Percentiles rank a stretch among this genome's conserved stretches.
Conservation (phyloP, 2,888 invertebrate genomes). For the Chaitophorus viminalis region DNA sequence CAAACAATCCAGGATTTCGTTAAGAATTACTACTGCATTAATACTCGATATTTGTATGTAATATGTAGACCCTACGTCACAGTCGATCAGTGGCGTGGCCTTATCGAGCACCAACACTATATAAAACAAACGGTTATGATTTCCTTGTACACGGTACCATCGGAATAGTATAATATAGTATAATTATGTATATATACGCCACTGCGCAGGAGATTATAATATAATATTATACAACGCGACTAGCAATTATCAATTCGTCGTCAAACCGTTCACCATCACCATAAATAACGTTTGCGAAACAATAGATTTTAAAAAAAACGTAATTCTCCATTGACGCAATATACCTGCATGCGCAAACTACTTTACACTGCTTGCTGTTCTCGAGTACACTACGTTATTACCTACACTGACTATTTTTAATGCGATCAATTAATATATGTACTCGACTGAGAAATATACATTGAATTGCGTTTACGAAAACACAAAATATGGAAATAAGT, state of each 20-base stretch:
- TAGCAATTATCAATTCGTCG: constrained; percentile 23
- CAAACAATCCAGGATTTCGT: no score
- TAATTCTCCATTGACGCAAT: not conserved
- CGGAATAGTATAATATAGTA: not conserved
- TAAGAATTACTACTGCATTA: no score
- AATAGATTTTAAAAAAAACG: constrained; percentile 1
- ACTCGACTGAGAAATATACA: not conserved
- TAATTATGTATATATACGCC: no score
- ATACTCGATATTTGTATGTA: no score
- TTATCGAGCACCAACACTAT: not conserved
- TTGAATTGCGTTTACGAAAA: not conserved
- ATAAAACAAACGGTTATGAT: not conserved
- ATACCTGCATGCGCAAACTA: not conserved
- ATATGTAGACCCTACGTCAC: no score
- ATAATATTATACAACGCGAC: not conserved
- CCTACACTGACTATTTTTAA: constrained; percentile 4
- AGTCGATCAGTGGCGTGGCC: no score
- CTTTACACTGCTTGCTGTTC: not conserved
- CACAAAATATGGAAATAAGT: not conserved
- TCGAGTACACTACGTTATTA: not conserved
- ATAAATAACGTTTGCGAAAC: constrained; percentile 17
- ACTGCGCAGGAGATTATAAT: not conserved
- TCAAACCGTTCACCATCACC: not conserved
- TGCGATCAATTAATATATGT: not conserved
- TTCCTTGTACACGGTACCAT: constrained; percentile 10